Base-by-base conservation (phyloP, 2,888 invertebrate genomes). In the Macrophya annulata region DNA sequence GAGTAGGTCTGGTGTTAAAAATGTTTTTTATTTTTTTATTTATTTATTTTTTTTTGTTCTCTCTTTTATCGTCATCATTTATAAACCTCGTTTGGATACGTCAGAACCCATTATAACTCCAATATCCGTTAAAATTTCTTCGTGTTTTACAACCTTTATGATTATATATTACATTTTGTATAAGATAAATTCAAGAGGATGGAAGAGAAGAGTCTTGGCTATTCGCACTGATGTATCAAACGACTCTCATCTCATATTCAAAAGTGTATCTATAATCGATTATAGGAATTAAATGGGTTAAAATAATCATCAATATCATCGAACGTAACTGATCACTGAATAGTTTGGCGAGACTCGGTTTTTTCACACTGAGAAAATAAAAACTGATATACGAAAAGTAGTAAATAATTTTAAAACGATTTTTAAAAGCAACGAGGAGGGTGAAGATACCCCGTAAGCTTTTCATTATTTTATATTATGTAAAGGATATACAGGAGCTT, bases 161-260 rank as follows among this genome's bases (percentile, higher is more conserved):
- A n/a, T n/a, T n/a, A n/a, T n/a, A n/a, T n/a, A n/a, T n/a, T n/a
- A n/a, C n/a, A n/a, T n/a, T n/a, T n/a, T n/a, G n/a, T 62, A n/a
- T 62, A 62, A 21, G 40, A 37, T 71, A 37, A 37, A 71, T 71
- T 71, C 71, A 71, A 40, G 40, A 71, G 71, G 71, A 71, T 71
- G 25, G 8, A 15, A 68, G 4, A n/a, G 4, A n/a, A 17, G 71
- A 71, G 71, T 71, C 25, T 40, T n/a, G 43, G 21, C 15, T 72
- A 31, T 31, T 17, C 9, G 21, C 10, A 65, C 21, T 31, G 65
- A 65, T 31, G 31, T 65, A 31, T 31, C 12, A 65, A 65, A 65
- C 12, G 15, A 65, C 15, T 4, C 4, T 31, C 31, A 65, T 25
- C 65, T 65, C 31, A 65, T 65, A 1, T 65, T 37, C 15, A 4